phyloP scores from a whole-genome alignment of 2,797 vertebrate species.

The Calcarius lapponicus region DNA sequence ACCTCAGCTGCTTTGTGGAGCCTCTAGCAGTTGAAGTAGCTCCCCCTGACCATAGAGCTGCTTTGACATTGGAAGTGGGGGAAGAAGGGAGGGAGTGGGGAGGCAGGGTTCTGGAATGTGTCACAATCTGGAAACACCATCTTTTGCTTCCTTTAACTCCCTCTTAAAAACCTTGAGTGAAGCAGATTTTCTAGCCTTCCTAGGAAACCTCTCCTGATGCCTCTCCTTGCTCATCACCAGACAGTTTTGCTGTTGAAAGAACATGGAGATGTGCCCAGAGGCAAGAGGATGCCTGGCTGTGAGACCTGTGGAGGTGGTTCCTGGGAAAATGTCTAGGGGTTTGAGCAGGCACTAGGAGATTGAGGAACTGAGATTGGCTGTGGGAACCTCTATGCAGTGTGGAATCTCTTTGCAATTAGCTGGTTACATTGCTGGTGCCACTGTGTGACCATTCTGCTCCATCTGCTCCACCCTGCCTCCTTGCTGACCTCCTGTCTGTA shows the following conservation, averaged over 20 bases:
- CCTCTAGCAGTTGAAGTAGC: neutral
- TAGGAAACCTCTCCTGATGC: neutral
- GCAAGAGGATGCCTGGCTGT: neutral
- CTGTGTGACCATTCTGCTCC: neutral
- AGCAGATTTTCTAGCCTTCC: neutral
- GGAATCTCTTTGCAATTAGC: neutral
- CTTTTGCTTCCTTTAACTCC: neutral
- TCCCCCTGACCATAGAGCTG: neutral
- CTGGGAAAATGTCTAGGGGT: neutral
- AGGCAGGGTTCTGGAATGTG: neutral
- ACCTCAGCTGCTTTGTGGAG: neutral
- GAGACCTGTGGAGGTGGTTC: neutral
- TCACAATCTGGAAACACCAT: neutral
- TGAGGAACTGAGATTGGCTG: neutral
- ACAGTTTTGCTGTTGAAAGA: neutral
- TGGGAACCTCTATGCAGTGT: neutral
- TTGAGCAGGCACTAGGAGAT: neutral
- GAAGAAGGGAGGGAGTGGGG: fast-evolving
- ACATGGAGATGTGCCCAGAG: fast-evolving
- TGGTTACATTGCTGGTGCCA: neutral
- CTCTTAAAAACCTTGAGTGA: neutral
- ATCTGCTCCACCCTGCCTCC: neutral
- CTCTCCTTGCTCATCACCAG: neutral
- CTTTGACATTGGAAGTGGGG: neutral
- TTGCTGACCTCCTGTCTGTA: neutral